phyloP scores from a whole-genome alignment of 2,888 invertebrate species.

The Ypsolopha scabrella region DNA sequence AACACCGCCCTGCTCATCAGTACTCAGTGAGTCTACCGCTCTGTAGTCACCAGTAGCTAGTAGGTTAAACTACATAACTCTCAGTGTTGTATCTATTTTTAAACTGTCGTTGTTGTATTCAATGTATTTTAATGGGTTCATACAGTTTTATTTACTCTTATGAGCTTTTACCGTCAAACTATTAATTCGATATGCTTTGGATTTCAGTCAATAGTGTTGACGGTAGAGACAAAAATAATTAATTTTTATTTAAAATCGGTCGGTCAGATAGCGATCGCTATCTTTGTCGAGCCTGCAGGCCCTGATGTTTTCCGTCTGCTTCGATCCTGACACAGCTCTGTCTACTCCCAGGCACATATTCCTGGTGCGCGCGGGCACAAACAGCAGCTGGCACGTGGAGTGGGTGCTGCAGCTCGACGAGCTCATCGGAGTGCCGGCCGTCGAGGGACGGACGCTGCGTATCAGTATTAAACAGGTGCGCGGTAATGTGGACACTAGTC shows the following conservation, averaged over 20 bases:
- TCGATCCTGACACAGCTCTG: neutral
- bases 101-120: no score
- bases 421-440: slow-evolving; percentile 74
- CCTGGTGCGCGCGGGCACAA: slow-evolving; percentile 75
- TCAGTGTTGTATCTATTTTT: no score
- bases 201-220: no score
- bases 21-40: slow-evolving; percentile 47
- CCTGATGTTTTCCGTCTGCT: neutral
- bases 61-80: no score
- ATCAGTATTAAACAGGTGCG: slow-evolving; percentile 45
- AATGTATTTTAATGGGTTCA: no score
- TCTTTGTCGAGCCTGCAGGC: no score
- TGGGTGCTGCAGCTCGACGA: slow-evolving; percentile 81
- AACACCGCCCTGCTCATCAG: slow-evolving; percentile 77
- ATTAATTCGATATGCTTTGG: no score
- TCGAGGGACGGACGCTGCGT: slow-evolving; percentile 73
- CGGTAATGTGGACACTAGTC: neutral
- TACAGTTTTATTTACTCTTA: no score
- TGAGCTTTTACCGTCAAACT: no score
- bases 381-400: slow-evolving; percentile 79
- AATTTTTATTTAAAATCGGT: no score
- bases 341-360: slow-evolving; percentile 74
- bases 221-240: no score
- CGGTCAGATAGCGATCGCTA: no score
- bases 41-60: neutral